Base-by-base conservation (phyloP, 2,888 invertebrate species). In the Schizotus pectinicornis region DNA sequence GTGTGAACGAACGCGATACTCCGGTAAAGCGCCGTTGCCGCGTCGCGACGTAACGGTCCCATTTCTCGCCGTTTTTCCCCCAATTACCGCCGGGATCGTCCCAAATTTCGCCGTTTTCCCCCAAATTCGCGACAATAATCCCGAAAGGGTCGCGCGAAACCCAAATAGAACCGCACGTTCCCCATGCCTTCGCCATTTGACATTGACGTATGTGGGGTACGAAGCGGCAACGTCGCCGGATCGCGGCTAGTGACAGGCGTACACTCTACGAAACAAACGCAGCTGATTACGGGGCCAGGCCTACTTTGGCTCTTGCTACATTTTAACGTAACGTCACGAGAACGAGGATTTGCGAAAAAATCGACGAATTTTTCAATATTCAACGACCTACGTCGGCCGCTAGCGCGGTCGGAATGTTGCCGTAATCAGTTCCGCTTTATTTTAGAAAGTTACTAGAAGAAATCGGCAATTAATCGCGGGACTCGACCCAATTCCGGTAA, bases 1-100 rank as follows among this genome's bases (percentile, higher is more conserved):
- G 74, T 76, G 77, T 77, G 77, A 78, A 78, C 77, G 77, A 76
- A 76, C 76, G 73, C 73, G 61, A 67, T 67, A 71, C 72, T 74
- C 69, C 69, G 68, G 71, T 67, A 65, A 62, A 59, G 67, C 75
- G 64, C 13, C 48, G 76, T 77, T 78, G 78, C 76, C 78, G 65
- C 56, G 52, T 72, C 64, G 55, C 56, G 55, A 67, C 62, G 74
- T 77, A 78, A 77, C 77, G 77, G 78, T 77, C 75, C 72, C 67
- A 62, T 68, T 68, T 71, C 70, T 69, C 69, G 73, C 65, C 64
- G 64, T 64, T 68, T 69, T 42, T 13, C 31, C 37, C 1, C 14
- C 48, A 3, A 22, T 7, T 6, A n/a, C n/a, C 42, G 7, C 2
- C 42, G 3, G 7, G 22, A 22, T 22, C 22, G 22, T 5, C 22